Conservation (phyloP, 2,888 invertebrate species). For the Xiphydria camelus region DNA sequence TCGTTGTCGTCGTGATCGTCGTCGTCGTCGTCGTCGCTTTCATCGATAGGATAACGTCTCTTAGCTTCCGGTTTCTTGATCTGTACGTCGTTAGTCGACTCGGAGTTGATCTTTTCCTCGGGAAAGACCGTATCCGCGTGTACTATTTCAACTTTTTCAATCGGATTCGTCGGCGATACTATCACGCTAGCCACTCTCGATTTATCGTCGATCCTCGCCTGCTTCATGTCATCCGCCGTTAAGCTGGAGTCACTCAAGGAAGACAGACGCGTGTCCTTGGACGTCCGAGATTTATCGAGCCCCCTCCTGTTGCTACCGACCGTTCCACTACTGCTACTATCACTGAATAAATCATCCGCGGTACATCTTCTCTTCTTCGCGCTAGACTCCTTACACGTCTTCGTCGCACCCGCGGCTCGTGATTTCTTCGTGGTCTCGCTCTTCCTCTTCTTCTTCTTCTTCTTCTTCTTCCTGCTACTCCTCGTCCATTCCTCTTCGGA, state of each 20-base stretch:
- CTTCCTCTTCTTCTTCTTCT: slow-evolving; percentile 16
- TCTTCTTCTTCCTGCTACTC: not conserved
- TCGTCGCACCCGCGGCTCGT: slow-evolving; percentile 12
- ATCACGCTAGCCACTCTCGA: not conserved
- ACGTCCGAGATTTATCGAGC: no score
- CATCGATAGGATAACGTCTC: not conserved
- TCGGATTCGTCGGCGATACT: no score
- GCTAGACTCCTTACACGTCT: slow-evolving; percentile 21
- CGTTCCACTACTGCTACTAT: slow-evolving; percentile 8
- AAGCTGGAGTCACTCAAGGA: not conserved
- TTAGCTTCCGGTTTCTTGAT: no score
- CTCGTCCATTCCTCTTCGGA: slow-evolving; percentile 7
- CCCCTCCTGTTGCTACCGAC: slow-evolving; percentile 8
- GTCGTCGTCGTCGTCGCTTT: not conserved
- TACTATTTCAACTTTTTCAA: not conserved
- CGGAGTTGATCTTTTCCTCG: no score
- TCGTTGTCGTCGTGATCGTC: not conserved
- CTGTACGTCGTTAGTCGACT: not conserved
- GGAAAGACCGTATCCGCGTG: not conserved
- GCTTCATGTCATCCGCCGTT: not conserved
- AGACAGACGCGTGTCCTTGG: no score
- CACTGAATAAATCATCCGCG: slow-evolving; percentile 10
- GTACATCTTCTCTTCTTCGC: slow-evolving; percentile 21
- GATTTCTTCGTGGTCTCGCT: slow-evolving; percentile 16
- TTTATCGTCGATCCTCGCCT: slow-evolving; percentile 1